Evolutionary conservation across 2,888 invertebrate species (phyloP), one percentile per base, ranked within the genome.

Genomic region (Synergus umbraculus): DNA sequence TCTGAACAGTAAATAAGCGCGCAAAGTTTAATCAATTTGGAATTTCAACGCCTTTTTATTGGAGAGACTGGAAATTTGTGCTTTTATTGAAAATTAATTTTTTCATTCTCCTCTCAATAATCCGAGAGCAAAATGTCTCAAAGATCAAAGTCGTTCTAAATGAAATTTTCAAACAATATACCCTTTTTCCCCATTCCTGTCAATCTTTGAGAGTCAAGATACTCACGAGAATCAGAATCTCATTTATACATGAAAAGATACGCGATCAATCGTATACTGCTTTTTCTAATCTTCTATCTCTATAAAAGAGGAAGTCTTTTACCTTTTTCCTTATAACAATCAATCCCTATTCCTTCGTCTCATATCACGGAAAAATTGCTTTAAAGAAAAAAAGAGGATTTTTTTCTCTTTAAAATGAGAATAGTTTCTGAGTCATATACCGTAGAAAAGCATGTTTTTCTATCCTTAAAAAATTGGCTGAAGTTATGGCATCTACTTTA

Each of bases 221-320:
- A 73, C 49, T 73, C 29, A 46, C 29, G n/a, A 73, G 54, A 37
- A 73, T 73, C 73, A 54, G 88, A 90, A 90, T 90, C 89, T 90
- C 90, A 90, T n/a, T n/a, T 89, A 87, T 88, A 90, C 29, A 29
- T 90, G 90, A 87, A 86, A 89, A 90, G 88, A 89, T 90, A 90
- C 90, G 89, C 89, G 88, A 90, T 90, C 73, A 41, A 73, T 49
- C n/a, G 37, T 54, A 58, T 44, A 58, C 44, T 37, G 64, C 60
- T 78, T 65, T 66, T 49, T 60, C 46, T 44, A 44, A 54, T 78
- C 29, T 29, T 29, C 29, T 29, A 29, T 67, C 60, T 60, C 29
- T 54, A 46, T 64, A 65, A 46, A 15, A 22, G 8, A 76, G 29
- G 44, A 76, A 15, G 15, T 60, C n/a, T 49, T 64, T n/a, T 22